Evolutionary conservation across 2,797 vertebrate genomes (phyloP), one percentile per base, ranked within the genome.

Genomic region (Buceros bicornis): DNA sequence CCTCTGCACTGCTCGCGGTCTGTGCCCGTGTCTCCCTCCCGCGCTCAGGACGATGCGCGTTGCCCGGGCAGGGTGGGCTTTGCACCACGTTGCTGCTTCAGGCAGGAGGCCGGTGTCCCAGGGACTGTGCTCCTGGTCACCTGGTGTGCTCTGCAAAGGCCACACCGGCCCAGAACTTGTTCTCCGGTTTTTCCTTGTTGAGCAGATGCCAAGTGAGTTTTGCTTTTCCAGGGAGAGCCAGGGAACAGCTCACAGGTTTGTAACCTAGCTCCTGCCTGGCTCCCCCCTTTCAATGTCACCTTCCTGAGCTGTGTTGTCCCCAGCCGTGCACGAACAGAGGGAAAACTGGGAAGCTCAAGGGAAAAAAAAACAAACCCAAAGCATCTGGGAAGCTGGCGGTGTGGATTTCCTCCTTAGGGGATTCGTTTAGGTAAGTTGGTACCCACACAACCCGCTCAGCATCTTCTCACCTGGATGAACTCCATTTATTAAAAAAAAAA

Each of bases 371-470:
- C 8, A 50, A 25, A 50, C 24, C 11, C 11, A 50, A 50, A 53
- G 16, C 1, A 0, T 3, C 6, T 28, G 4, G 31, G 16, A 37
- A 71, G 4, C 3, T 5, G 16, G 7, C 31, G 3, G 7, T 6
- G 6, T 1, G 0, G 3, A 7, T 25, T 35, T 62, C 13, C n/a
- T 40, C 11, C 2, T 25, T 11, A 53, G 22, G 6, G 8, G 2
- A 3, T 20, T 51, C 1, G 0, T 26, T 66, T 40, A 29, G 9
- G 42, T 26, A 5, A n/a, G 19, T 4, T n/a, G 11, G 12, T 47
- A 17, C 3, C 2, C 4, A 1, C 4, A 5, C 8, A 29, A 24
- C 3, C 4, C 43, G 10, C 51, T 57, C 20, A 43, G 26, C 28
- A 33, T 54, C 11, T 9, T 22, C 37, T 40, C 37, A 40, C 37